These are phyloP conservation scores for Nymphalis io DNA, from an alignment of 1,140 invertebrate species.

Conservation along the genomic window DNA sequence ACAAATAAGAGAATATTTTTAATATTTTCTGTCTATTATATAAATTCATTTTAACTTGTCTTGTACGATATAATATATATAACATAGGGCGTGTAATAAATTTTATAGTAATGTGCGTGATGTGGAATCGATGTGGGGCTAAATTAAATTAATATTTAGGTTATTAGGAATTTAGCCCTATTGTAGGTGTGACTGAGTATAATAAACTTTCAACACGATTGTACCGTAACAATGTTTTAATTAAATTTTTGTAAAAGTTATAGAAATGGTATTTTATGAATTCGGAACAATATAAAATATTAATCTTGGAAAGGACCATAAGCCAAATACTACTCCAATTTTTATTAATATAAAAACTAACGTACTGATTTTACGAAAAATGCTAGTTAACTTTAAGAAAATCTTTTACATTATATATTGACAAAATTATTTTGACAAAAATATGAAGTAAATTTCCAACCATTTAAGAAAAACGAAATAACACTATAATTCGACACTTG, in stretches of 20 bases:
- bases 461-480: too few relatives aligned
- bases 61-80: too few relatives aligned
- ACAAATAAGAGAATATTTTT: too few relatives aligned
- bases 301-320: neutral
- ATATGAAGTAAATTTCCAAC: too few relatives aligned
- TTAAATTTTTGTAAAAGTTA: conserved; percentile 13
- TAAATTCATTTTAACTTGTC: too few relatives aligned
- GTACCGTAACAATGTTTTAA: conserved; percentile 10
- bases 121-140: conserved; percentile 27
- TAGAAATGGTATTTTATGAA: neutral
- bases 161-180: conserved; percentile 31
- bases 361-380: too few relatives aligned
- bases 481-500: too few relatives aligned
- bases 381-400: too few relatives aligned
- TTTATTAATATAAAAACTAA: neutral
- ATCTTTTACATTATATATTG: too few relatives aligned
- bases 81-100: conserved; percentile 18
- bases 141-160: conserved; percentile 32
- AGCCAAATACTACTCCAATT: neutral
- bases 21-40: too few relatives aligned
- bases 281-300: neutral
- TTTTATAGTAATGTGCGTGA: conserved; percentile 31
- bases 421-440: too few relatives aligned
- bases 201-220: conserved; percentile 28
- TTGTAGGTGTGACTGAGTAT: conserved; percentile 22